Evolutionary conservation across 2,888 invertebrate species (phyloP).

Genomic region (Griposia aprilina): DNA sequence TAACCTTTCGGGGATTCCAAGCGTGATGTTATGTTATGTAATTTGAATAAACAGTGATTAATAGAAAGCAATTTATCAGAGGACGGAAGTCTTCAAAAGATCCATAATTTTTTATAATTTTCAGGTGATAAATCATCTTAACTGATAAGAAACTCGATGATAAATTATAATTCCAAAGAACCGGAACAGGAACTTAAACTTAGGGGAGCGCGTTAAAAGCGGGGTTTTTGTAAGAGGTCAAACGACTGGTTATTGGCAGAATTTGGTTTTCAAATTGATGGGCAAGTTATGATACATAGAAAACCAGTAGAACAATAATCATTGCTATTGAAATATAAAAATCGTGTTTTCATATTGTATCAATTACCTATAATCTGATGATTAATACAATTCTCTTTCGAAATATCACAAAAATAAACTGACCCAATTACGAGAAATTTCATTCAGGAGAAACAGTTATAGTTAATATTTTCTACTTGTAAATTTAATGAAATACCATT

Average conservation of each 20-base stretch:
- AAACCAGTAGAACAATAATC: not conserved
- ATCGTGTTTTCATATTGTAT: not conserved
- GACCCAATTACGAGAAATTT: not conserved
- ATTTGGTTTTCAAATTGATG: conserved; percentile 8
- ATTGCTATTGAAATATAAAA: not conserved
- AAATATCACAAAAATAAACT: not conserved
- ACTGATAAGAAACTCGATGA: conserved; percentile 25
- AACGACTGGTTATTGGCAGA: not conserved
- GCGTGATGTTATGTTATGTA: not conserved
- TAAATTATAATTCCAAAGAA: conserved; percentile 28
- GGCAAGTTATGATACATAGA: too few species aligned
- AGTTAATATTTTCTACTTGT: not conserved
- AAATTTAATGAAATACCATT: not conserved
- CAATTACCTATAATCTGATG: not conserved
- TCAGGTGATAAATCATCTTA: conserved; percentile 28
- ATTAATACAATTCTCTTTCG: not conserved
- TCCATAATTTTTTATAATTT: conserved; percentile 2
- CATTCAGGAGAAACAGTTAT: not conserved
- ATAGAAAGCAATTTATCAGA: not conserved
- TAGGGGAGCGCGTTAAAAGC: not conserved
- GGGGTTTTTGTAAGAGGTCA: not conserved
- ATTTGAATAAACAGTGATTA: not conserved
- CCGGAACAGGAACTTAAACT: not conserved
- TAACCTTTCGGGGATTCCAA: too few species aligned
- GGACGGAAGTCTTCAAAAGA: conserved; percentile 7